Evolutionary conservation across 2,113 vertebrate genomes (phyloP).

Genomic region (Miniopterus natalensis): DNA sequence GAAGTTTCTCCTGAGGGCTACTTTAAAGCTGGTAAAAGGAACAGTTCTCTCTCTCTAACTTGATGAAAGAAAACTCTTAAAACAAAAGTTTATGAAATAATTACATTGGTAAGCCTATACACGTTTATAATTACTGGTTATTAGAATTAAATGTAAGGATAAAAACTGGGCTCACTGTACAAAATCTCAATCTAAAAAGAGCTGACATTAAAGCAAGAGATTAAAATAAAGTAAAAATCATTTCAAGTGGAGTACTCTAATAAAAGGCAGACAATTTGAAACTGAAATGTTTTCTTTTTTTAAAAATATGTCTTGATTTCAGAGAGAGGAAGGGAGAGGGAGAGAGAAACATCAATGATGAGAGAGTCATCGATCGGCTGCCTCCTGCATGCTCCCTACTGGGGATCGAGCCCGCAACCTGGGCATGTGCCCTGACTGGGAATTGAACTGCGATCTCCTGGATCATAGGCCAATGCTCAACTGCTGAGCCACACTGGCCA

Average conservation of each 20-base stretch:
- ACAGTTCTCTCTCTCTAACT: neutral
- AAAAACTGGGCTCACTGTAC: neutral
- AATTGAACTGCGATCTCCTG: too few relatives aligned
- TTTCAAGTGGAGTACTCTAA: constrained; percentile 27
- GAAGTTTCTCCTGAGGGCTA: neutral
- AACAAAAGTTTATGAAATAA: neutral
- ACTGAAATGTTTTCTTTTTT: neutral
- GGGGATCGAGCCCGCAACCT: too few relatives aligned
- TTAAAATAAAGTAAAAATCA: neutral
- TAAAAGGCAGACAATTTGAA: neutral
- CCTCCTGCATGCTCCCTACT: too few relatives aligned
- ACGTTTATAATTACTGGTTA: neutral
- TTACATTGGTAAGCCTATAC: neutral
- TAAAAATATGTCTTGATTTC: too few relatives aligned
- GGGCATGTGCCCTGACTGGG: too few relatives aligned
- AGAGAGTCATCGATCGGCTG: too few relatives aligned
- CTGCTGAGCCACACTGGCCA: too few relatives aligned
- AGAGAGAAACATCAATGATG: too few relatives aligned
- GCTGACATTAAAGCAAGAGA: neutral
- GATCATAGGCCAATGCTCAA: too few relatives aligned
- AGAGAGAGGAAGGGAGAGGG: too few relatives aligned
- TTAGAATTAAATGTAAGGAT: neutral
- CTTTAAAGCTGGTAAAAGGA: neutral
- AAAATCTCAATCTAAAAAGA: neutral
- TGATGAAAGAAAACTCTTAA: constrained; percentile 19